phyloP scores from a whole-genome alignment of 1,140 invertebrate genomes.

The Centruroides sculpturatus region DNA sequence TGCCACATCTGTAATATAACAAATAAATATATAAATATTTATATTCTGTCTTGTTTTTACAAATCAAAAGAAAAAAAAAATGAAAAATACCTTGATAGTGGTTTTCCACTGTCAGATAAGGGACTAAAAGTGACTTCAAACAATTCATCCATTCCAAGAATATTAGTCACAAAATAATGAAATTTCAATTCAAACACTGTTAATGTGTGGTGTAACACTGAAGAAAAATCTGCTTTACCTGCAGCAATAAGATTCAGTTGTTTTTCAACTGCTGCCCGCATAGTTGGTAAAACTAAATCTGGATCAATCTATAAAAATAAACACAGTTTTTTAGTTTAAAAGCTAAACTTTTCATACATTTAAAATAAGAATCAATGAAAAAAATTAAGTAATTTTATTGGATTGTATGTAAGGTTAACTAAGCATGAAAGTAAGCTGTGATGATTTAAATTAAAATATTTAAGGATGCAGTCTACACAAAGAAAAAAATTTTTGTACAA shows the following conservation, averaged over 20 bases:
- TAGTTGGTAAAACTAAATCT: conserved; percentile 89
- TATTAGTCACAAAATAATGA: conserved; percentile 85
- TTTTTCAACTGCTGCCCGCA: conserved; percentile 91
- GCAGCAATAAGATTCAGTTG: conserved; percentile 90
- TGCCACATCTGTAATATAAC: conserved; percentile 62
- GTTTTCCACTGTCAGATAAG: conserved; percentile 83
- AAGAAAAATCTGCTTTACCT: conserved; percentile 71
- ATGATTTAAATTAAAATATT: too few relatives aligned
- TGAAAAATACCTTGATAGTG: conserved; percentile 66
- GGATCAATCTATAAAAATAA: conserved; percentile 66
- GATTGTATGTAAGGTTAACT: too few relatives aligned
- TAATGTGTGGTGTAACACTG: conserved; percentile 76
- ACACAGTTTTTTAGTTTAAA: too few relatives aligned
- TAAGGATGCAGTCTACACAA: too few relatives aligned
- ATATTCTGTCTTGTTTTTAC: neutral
- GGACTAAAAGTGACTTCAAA: conserved; percentile 95
- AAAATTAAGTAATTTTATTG: too few relatives aligned
- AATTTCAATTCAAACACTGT: conserved; percentile 94
- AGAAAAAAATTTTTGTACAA: too few relatives aligned
- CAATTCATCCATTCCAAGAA: conserved; percentile 84
- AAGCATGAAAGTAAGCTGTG: too few relatives aligned
- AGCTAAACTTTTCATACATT: too few relatives aligned
- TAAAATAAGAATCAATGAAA: too few relatives aligned
- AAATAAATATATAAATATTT: neutral
- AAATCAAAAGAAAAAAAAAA: neutral